These are phyloP conservation scores for Acronicta leporina DNA, from an alignment of 2,888 invertebrate species.

Conservation along the genomic window DNA sequence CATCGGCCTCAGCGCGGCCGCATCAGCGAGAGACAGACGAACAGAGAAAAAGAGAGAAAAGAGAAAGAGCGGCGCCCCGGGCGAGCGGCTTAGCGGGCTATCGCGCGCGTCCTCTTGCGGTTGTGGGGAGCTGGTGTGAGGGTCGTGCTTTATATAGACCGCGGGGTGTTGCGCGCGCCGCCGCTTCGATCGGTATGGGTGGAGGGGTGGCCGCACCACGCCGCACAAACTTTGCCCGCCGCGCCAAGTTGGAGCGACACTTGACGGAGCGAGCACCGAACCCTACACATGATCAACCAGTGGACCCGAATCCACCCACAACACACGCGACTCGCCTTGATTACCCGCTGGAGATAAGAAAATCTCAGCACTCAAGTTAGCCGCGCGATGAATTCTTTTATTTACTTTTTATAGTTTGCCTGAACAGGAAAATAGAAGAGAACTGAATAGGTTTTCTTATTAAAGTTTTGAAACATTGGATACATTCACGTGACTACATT, in stretches of 20 bases:
- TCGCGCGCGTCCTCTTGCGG: slow-evolving; percentile 89
- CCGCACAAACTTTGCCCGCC: slow-evolving; percentile 77
- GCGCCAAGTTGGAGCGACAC: slow-evolving; percentile 78
- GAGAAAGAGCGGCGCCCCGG: slow-evolving; percentile 88
- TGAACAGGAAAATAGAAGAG: slow-evolving; percentile 24
- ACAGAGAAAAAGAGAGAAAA: slow-evolving; percentile 87
- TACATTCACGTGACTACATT: too few species aligned
- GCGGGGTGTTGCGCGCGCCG: slow-evolving; percentile 82
- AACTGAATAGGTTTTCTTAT: slow-evolving; percentile 5
- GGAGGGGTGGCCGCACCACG: slow-evolving; percentile 65
- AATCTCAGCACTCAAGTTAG: slow-evolving; percentile 13
- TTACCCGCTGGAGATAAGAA: slow-evolving; percentile 36
- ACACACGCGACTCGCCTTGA: slow-evolving; percentile 49
- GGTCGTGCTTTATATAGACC: slow-evolving; percentile 84
- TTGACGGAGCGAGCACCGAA: slow-evolving; percentile 67
- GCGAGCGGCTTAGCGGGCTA: slow-evolving; percentile 85
- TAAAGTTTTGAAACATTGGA: slow-evolving; percentile 5
- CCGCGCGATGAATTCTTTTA: slow-evolving; percentile 33
- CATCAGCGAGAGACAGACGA: slow-evolving; percentile 87
- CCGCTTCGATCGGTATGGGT: slow-evolving; percentile 80
- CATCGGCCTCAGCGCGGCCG: slow-evolving; percentile 88
- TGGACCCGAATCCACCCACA: slow-evolving; percentile 65
- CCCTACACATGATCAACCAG: slow-evolving; percentile 79
- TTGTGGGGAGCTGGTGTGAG: slow-evolving; percentile 84
- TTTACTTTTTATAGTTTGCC: slow-evolving; percentile 41